A percentile compares a stretch with the other conserved stretches of the same genome.
Evolutionary conservation across 2,797 vertebrate genomes (phyloP).

Genomic region (Propithecus perrieri): DNA sequence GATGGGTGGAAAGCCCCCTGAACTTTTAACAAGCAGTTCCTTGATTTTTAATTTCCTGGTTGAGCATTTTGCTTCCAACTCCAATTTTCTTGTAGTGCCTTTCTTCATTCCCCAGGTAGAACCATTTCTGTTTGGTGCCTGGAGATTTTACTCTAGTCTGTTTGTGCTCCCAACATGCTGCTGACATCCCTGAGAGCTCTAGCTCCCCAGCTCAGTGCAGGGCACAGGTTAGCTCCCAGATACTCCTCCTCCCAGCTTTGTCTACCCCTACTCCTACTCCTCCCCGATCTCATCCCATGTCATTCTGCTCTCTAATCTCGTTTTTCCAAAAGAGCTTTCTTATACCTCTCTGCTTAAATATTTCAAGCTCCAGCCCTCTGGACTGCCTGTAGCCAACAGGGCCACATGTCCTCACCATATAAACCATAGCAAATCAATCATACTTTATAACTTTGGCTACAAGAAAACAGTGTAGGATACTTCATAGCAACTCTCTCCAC

Average conservation of each 20-base stretch:
- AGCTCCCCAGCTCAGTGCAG: background rate
- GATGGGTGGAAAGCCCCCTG: conserved; percentile 24
- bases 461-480: background rate
- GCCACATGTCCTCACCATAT: background rate
- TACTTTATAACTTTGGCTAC: background rate
- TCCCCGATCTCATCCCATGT: background rate
- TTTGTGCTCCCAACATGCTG: background rate
- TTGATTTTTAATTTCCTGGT: background rate
- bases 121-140: background rate
- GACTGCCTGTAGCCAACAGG: background rate
- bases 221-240: background rate
- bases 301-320: background rate
- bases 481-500: background rate
- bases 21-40: conserved; percentile 21
- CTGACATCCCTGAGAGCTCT: background rate
- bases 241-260: background rate
- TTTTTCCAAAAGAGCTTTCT: background rate
- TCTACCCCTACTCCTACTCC: background rate
- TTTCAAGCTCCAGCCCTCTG: background rate
- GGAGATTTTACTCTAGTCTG: background rate
- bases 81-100: background rate
- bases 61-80: background rate
- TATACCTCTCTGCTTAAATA: background rate
- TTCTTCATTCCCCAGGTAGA: background rate
- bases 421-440: background rate